These are phyloP conservation scores for Acipenser transmontanus DNA, from an alignment of 2,797 vertebrate genomes.

Conservation along the genomic window DNA sequence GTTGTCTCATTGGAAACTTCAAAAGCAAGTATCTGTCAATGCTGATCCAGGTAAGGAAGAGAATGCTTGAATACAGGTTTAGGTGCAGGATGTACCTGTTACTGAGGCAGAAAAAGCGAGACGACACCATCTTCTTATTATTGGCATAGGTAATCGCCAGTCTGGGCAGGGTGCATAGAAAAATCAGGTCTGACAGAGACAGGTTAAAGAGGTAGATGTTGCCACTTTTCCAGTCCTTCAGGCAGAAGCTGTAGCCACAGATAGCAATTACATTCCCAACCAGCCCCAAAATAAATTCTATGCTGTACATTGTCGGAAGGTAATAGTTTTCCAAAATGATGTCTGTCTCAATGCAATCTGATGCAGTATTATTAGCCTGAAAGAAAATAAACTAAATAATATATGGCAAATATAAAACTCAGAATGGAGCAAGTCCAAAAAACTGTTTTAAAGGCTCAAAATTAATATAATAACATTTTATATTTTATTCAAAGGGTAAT, in stretches of 20 bases:
- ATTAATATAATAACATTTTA: no score
- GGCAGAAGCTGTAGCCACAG: constrained; percentile 73
- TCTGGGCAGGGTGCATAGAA: constrained; percentile 76
- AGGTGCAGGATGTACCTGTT: constrained; percentile 76
- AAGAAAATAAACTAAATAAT: constrained; percentile 12
- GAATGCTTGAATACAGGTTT: constrained; percentile 84
- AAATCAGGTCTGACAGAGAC: constrained; percentile 73
- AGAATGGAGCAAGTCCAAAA: no score
- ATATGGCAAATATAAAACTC: background rate
- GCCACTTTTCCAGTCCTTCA: constrained; percentile 72
- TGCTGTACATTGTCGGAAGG: constrained; percentile 62
- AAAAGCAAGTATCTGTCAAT: constrained; percentile 75
- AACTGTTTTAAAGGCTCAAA: no score
- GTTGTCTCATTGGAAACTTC: constrained; percentile 58
- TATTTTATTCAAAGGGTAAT: no score
- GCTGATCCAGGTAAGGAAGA: constrained; percentile 76
- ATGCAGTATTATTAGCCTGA: constrained; percentile 34
- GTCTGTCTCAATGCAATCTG: constrained; percentile 27
- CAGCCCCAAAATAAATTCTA: constrained; percentile 72
- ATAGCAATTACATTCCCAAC: constrained; percentile 63
- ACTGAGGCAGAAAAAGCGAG: constrained; percentile 41
- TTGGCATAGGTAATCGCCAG: constrained; percentile 64
- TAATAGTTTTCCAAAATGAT: constrained; percentile 61
- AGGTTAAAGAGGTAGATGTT: constrained; percentile 85
- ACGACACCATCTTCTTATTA: constrained; percentile 7